phyloP scores from a whole-genome alignment of 1,140 invertebrate species.

The Sitobion miscanthi region DNA sequence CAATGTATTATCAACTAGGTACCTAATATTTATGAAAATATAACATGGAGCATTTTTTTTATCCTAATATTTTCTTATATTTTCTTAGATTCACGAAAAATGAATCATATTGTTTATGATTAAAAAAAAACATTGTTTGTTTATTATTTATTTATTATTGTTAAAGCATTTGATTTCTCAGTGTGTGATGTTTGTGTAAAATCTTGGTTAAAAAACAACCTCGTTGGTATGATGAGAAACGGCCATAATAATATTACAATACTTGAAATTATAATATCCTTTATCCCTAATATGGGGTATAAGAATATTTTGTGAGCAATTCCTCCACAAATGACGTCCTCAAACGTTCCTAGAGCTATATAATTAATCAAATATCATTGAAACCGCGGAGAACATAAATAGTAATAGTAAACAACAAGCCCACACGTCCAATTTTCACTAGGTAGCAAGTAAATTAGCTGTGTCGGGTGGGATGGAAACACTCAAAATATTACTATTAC shows the following conservation, averaged over 20 bases:
- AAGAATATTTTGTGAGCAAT: neutral
- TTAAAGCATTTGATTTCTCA: neutral
- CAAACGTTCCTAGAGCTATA: neutral
- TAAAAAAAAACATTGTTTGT: no score
- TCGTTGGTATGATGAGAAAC: neutral
- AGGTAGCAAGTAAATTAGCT: neutral
- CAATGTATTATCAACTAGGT: no score
- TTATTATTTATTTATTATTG: neutral
- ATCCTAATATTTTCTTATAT: no score
- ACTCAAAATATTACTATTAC: neutral
- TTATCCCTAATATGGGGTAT: neutral
- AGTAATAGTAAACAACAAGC: slow-evolving; percentile 1
- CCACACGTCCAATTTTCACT: neutral
- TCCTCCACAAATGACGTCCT: neutral
- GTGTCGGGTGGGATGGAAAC: neutral
- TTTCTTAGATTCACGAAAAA: no score
- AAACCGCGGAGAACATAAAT: neutral
- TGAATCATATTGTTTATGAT: neutral
- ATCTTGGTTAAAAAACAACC: neutral
- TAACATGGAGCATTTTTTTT: no score
- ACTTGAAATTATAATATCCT: neutral
- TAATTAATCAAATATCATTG: neutral
- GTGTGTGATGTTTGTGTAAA: neutral
- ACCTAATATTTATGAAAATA: no score
- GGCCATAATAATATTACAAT: neutral